phyloP scores from a whole-genome alignment of 2,888 invertebrate genomes.

The Macropis europaea region DNA sequence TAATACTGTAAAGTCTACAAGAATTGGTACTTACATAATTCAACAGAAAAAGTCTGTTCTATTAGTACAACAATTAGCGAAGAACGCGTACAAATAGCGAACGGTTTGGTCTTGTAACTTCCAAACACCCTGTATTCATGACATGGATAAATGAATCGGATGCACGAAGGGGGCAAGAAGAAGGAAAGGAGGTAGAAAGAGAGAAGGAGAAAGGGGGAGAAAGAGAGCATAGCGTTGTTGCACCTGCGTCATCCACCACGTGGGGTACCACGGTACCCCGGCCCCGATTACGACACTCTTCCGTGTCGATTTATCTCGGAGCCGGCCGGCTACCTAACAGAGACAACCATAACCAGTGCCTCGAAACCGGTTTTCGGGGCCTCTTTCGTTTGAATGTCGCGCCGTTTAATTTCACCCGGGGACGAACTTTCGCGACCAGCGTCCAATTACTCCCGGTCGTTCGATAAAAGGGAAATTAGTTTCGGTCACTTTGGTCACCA shows the following conservation, averaged over 20 bases:
- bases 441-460: slow-evolving; percentile 52
- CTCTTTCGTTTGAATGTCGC: slow-evolving; percentile 63
- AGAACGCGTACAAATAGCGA: too few species aligned
- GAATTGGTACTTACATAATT: too few species aligned
- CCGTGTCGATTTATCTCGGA: slow-evolving; percentile 64
- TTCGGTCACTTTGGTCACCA: slow-evolving; percentile 43
- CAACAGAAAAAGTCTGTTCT: too few species aligned
- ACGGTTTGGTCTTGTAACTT: too few species aligned
- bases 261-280: slow-evolving; percentile 55
- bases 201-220: slow-evolving; percentile 13
- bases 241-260: slow-evolving; percentile 60
- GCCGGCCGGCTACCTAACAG: slow-evolving; percentile 37
- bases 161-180: neutral
- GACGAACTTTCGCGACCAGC: slow-evolving; percentile 63
- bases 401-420: slow-evolving; percentile 63
- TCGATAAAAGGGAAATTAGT: slow-evolving; percentile 63
- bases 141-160: neutral
- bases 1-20: too few species aligned
- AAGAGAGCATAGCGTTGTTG: slow-evolving; percentile 23
- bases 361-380: slow-evolving; percentile 62
- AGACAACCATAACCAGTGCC: slow-evolving; percentile 24
- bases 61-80: too few species aligned
- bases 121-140: neutral
- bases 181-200: neutral
- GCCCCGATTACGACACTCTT: slow-evolving; percentile 67